Percentiles rank a stretch among this genome's conserved stretches.
Evolutionary conservation across 2,888 invertebrate genomes (phyloP).

Genomic region (Entomobrya multifasciata): DNA sequence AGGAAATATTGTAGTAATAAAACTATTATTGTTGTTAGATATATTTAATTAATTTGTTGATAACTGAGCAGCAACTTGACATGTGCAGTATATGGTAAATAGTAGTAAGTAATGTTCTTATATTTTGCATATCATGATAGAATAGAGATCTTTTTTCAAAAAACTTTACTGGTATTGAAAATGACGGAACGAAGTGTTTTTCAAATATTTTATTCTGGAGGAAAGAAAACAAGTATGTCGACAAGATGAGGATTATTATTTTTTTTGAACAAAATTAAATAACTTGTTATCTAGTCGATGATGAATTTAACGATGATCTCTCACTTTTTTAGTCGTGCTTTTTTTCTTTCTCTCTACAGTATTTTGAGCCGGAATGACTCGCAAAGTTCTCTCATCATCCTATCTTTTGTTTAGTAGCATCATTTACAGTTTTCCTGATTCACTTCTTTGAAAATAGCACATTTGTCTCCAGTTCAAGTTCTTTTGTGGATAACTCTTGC

Average conservation of each 20-base stretch:
- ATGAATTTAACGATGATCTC: conserved; percentile 11
- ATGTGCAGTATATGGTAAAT: conserved; percentile 28
- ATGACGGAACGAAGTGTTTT: conserved; percentile 43
- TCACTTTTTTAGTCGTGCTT: conserved; percentile 33
- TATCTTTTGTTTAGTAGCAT: conserved; percentile 27
- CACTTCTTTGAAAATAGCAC: conserved; percentile 17
- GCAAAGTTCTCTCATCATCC: conserved; percentile 70
- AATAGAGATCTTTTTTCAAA: background rate
- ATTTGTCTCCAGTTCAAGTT: conserved; percentile 4
- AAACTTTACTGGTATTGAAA: conserved; percentile 30
- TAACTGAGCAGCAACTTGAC: conserved; percentile 74
- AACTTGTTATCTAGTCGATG: conserved; percentile 20
- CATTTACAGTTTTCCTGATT: conserved; percentile 10
- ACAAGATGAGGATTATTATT: conserved; percentile 31
- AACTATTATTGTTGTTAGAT: conserved; percentile 41
- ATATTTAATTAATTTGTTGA: conserved; percentile 34
- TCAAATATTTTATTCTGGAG: too few relatives aligned
- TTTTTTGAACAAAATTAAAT: background rate
- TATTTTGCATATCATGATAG: too few relatives aligned
- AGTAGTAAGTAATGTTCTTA: background rate
- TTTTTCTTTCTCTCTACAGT: conserved; percentile 43
- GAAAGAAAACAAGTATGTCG: conserved; percentile 14
- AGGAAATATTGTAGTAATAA: conserved; percentile 25
- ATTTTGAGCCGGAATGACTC: conserved; percentile 73
- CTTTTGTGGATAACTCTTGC: background rate